Evolutionary conservation across 2,113 vertebrate genomes (phyloP).

Genomic region (Megaceryle maxima): DNA sequence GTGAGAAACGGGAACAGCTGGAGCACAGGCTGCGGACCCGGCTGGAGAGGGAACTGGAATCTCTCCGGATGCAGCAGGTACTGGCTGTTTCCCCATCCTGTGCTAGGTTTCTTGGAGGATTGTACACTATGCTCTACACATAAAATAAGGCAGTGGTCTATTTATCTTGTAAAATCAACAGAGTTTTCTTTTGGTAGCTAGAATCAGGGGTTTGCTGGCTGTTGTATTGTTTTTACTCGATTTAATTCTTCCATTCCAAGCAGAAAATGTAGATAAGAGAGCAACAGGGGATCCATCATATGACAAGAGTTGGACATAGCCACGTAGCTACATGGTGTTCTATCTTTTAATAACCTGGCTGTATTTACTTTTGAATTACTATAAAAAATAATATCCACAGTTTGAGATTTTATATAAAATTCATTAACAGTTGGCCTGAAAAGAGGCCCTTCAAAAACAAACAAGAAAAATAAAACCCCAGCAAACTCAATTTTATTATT

Average conservation of each 20-base stretch:
- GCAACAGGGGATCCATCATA: not conserved
- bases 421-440: not conserved
- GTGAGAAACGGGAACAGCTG: constrained; percentile 96
- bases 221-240: not conserved
- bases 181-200: not conserved
- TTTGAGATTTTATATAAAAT: not conserved
- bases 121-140: not conserved
- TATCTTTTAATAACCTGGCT: not conserved
- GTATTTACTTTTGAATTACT: not conserved
- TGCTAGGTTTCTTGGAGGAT: not conserved
- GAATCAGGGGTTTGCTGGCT: not conserved
- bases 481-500: not conserved
- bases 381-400: not conserved
- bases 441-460: not conserved
- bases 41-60: constrained; percentile 93
- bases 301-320: not conserved
- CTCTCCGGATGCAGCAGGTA: constrained; percentile 96
- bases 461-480: not conserved
- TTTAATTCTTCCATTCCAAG: not conserved
- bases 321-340: not conserved
- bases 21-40: constrained; percentile 92
- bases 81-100: not conserved
- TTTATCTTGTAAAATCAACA: not conserved
- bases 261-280: not conserved
- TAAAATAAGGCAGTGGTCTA: not conserved